phyloP scores from a whole-genome alignment of 2,113 vertebrate species.

The Raphicerus campestris region DNA sequence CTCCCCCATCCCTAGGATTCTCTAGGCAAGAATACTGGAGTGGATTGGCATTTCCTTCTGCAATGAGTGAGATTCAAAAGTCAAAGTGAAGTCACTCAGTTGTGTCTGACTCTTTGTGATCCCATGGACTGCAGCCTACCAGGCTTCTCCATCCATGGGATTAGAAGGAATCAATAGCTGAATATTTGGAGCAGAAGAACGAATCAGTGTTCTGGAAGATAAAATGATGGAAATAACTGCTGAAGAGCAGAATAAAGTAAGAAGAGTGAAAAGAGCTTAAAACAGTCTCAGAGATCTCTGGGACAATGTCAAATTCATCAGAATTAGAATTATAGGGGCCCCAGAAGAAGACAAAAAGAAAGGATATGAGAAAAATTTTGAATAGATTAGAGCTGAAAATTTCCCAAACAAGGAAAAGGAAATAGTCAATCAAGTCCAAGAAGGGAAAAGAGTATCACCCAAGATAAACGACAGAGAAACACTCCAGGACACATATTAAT shows the following conservation, averaged over 20 bases:
- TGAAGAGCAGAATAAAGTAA: neutral
- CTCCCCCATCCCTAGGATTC: no score
- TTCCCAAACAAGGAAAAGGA: neutral
- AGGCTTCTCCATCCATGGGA: no score
- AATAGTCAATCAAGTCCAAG: neutral
- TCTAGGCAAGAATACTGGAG: no score
- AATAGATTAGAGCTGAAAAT: neutral
- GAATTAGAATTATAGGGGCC: rapidly evolving
- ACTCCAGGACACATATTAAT: neutral
- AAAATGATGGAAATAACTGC: neutral
- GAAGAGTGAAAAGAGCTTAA: neutral
- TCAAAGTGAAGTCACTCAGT: no score
- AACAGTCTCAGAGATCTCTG: neutral
- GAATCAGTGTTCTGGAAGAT: neutral
- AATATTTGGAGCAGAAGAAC: rapidly evolving
- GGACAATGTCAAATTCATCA: neutral
- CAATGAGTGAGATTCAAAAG: no score
- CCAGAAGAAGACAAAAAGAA: neutral
- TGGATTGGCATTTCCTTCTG: no score
- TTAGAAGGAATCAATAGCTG: neutral
- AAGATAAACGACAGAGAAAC: neutral
- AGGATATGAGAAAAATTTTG: neutral
- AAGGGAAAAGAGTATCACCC: neutral
- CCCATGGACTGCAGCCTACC: no score
- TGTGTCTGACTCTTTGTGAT: no score